Conservation (phyloP, 2,797 vertebrate genomes). For the Sebastes minor region DNA sequence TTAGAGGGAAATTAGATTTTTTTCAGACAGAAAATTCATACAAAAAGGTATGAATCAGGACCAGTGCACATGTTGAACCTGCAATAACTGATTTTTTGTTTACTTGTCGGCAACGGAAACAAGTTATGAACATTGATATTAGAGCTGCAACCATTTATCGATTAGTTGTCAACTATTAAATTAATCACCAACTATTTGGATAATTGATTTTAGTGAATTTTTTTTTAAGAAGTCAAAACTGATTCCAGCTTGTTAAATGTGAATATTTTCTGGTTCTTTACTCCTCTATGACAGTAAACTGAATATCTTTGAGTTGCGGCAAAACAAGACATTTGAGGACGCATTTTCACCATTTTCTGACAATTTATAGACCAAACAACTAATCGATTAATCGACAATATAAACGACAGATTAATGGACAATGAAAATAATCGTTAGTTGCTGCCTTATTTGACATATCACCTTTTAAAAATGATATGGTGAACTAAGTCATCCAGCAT, state of each 20-base stretch:
- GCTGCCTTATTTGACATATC: not conserved
- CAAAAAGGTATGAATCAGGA: not conserved
- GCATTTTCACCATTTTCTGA: not conserved
- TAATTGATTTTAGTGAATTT: no score
- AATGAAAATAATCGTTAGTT: not conserved
- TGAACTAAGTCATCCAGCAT: not conserved
- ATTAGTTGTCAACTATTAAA: not conserved
- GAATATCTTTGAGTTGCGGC: not conserved
- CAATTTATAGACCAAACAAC: not conserved
- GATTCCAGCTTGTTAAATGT: no score
- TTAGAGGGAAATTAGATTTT: not conserved
- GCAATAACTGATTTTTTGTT: not conserved
- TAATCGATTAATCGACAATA: not conserved
- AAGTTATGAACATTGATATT: not conserved
- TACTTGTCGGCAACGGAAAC: no score
- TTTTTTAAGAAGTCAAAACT: no score
- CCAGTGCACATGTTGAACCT: not conserved
- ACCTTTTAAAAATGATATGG: not conserved
- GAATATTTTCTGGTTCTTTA: not conserved
- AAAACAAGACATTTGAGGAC: not conserved
- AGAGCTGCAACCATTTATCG: not conserved
- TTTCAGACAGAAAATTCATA: not conserved
- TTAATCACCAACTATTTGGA: not conserved
- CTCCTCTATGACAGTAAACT: not conserved
- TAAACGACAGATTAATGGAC: no score